These are phyloP conservation scores for Calidris pugnax DNA, from an alignment of 2,113 vertebrate species.

Conservation along the genomic window DNA sequence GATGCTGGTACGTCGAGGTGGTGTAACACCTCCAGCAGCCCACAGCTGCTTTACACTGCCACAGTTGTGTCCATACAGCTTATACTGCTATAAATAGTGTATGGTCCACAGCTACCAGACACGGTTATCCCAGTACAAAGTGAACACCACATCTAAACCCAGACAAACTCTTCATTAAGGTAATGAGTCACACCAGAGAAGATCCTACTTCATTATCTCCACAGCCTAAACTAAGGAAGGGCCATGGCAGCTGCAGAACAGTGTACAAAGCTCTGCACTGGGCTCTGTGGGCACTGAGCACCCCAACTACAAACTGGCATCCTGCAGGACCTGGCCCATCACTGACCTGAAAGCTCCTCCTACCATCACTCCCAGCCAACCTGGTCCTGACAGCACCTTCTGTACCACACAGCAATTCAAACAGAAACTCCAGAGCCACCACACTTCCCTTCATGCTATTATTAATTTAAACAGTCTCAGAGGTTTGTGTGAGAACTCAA, in stretches of 20 bases:
- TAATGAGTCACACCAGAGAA: not conserved
- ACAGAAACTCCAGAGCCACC: not conserved
- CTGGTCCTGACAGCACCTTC: not conserved
- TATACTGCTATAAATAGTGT: accelerated
- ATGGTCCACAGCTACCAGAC: not conserved
- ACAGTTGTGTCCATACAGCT: not conserved
- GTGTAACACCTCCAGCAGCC: not conserved
- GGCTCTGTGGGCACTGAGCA: not conserved
- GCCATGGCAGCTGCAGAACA: not conserved
- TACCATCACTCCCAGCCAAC: not conserved
- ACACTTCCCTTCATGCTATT: not conserved
- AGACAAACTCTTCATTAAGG: not conserved
- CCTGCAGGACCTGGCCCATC: not conserved
- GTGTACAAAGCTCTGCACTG: not conserved
- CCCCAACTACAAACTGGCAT: not conserved
- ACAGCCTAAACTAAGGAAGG: not conserved
- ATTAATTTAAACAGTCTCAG: not conserved
- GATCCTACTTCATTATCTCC: not conserved
- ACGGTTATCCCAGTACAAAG: not conserved
- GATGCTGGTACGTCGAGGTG: accelerated
- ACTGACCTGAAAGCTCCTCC: not conserved
- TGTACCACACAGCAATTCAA: not conserved
- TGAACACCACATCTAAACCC: not conserved
- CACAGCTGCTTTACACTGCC: not conserved
- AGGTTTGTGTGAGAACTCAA: not conserved